Evolutionary conservation across 1,140 invertebrate species (phyloP).

Genomic region (Mercenaria mercenaria): DNA sequence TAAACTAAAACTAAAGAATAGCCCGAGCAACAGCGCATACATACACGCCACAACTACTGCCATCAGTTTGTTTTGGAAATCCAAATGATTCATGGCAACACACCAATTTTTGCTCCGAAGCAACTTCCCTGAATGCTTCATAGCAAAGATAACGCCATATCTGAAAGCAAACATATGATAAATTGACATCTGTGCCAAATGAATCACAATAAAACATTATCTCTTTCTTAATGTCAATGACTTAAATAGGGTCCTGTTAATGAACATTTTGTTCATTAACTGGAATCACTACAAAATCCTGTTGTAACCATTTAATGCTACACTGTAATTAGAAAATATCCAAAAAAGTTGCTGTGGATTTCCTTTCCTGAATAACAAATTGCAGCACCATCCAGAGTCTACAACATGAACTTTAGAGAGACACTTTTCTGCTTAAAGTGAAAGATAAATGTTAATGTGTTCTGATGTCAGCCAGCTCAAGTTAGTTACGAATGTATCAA

Average conservation of each 20-base stretch:
- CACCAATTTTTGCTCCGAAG: background rate
- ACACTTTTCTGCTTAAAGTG: background rate
- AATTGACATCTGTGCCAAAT: background rate
- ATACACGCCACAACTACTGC: conserved; percentile 25
- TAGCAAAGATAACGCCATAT: conserved; percentile 11
- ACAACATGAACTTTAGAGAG: background rate
- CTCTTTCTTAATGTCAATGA: background rate
- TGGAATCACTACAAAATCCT: background rate
- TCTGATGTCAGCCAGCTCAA: conserved; percentile 17
- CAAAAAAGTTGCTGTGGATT: background rate
- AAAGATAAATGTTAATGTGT: conserved; percentile 3
- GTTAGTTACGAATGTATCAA: background rate
- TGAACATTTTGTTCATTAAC: background rate
- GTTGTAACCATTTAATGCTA: background rate
- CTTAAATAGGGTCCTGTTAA: background rate
- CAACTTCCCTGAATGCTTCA: background rate
- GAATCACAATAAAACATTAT: conserved; percentile 4
- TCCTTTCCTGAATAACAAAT: background rate
- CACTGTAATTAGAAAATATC: background rate
- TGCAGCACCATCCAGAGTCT: background rate
- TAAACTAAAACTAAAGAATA: background rate
- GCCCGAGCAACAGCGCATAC: background rate
- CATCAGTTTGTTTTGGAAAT: conserved; percentile 17
- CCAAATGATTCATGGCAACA: background rate
- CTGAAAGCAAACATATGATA: background rate